phyloP scores from a whole-genome alignment of 2,888 invertebrate species.

The Andrena chrysosceles region DNA sequence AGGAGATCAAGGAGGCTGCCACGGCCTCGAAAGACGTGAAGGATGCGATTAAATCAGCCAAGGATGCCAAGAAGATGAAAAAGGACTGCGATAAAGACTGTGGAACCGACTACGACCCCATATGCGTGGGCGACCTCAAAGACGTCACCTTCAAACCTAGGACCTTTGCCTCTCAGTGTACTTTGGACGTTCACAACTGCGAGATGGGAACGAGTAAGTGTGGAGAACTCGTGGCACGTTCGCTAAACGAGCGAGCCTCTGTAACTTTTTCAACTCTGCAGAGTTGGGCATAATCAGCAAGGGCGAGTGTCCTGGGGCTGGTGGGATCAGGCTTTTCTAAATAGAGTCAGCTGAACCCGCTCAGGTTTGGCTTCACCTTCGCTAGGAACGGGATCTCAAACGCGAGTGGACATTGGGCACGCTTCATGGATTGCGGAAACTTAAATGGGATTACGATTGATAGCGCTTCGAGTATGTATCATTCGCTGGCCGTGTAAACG shows the following conservation, averaged over 20 bases:
- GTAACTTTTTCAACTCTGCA: slow-evolving; percentile 74
- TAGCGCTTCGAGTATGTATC: background rate
- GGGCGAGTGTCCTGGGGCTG: slow-evolving; percentile 88
- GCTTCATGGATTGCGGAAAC: background rate
- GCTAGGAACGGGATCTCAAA: background rate
- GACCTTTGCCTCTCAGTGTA: slow-evolving; percentile 89
- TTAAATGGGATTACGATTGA: background rate
- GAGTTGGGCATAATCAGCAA: slow-evolving; percentile 87
- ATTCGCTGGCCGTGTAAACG: slow-evolving; percentile 1
- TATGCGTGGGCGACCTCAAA: slow-evolving; percentile 88
- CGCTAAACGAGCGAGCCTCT: too few species aligned
- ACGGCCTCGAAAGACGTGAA: slow-evolving; percentile 78
- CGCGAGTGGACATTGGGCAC: background rate
- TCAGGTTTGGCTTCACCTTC: background rate
- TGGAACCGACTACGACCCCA: slow-evolving; percentile 86
- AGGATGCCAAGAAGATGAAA: slow-evolving; percentile 88
- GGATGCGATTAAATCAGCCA: slow-evolving; percentile 85
- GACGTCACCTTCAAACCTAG: slow-evolving; percentile 85
- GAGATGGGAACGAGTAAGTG: slow-evolving; percentile 88
- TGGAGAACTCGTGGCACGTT: too few species aligned
- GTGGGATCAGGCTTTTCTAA: slow-evolving; percentile 88
- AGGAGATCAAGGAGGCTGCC: slow-evolving; percentile 75
- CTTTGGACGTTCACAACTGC: slow-evolving; percentile 89
- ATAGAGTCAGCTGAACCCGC: background rate
- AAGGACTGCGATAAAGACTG: slow-evolving; percentile 86